Conservation (phyloP, 2,797 vertebrate genomes). For the Acanthurus leucopareius region DNA sequence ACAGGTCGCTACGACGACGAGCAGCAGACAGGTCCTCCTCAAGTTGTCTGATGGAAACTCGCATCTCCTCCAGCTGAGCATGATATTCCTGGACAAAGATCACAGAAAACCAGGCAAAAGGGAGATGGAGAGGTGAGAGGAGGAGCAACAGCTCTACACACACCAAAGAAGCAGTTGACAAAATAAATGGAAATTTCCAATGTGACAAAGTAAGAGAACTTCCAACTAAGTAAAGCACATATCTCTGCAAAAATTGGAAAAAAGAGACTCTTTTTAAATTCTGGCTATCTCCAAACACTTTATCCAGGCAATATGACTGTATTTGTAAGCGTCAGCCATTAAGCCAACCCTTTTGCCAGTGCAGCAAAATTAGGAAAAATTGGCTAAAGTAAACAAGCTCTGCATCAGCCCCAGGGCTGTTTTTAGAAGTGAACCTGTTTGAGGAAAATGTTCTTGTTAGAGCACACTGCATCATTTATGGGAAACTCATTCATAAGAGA, state of each 20-base stretch:
- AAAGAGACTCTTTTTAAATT: neutral
- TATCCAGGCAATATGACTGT: slow-evolving; percentile 9
- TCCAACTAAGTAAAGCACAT: slow-evolving; percentile 1
- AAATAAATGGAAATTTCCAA: neutral
- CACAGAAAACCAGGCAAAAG: neutral
- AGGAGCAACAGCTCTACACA: neutral
- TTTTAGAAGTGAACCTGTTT: slow-evolving; percentile 16
- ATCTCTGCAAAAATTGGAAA: neutral
- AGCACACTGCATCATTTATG: slow-evolving; percentile 47
- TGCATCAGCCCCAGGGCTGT: slow-evolving; percentile 5
- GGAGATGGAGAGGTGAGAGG: neutral
- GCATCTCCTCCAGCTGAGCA: slow-evolving; percentile 98
- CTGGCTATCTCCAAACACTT: slow-evolving; percentile 1
- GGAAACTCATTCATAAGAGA: slow-evolving; percentile 38
- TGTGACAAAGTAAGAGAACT: neutral
- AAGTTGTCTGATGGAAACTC: slow-evolving; percentile 94
- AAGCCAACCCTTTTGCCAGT: neutral
- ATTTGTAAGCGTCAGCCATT: slow-evolving; percentile 19
- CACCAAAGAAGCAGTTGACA: neutral
- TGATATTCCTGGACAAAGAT: slow-evolving; percentile 91
- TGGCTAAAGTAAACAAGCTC: slow-evolving; percentile 4
- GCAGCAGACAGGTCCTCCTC: slow-evolving; percentile 98
- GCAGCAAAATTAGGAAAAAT: slow-evolving; percentile 5
- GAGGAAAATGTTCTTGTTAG: slow-evolving; percentile 29
- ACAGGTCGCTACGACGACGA: slow-evolving; percentile 96